Conservation (phyloP, 1,140 invertebrate genomes). For the Zaprionus gabonicus region DNA sequence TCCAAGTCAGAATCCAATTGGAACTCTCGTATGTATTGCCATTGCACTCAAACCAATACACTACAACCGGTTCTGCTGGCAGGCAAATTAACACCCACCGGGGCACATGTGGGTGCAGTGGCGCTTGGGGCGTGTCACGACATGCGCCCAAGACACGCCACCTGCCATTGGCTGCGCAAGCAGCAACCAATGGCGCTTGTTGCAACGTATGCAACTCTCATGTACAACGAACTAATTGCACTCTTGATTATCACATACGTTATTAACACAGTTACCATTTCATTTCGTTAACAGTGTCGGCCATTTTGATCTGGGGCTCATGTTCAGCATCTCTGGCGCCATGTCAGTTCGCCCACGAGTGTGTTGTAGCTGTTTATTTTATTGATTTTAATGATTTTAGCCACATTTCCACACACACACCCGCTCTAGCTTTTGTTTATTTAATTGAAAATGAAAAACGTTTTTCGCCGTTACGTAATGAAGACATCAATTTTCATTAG, state of each 20-base stretch:
- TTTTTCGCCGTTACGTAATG: constrained; percentile 54
- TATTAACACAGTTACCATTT: not conserved
- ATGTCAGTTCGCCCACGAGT: constrained; percentile 58
- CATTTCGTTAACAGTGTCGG: constrained; percentile 27
- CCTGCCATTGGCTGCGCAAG: constrained; percentile 17
- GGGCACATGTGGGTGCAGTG: constrained; percentile 46
- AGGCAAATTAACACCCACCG: constrained; percentile 51
- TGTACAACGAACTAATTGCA: constrained; percentile 23
- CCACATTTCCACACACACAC: constrained; percentile 53
- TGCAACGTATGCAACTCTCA: constrained; percentile 29
- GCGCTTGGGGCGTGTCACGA: constrained; percentile 39
- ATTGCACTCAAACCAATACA: constrained; percentile 25
- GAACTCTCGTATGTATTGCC: constrained; percentile 38
- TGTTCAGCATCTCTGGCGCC: constrained; percentile 51
- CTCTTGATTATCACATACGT: constrained; percentile 38
- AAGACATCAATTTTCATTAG: constrained; percentile 80
- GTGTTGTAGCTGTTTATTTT: constrained; percentile 68
- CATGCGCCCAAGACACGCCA: constrained; percentile 30
- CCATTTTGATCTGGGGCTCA: constrained; percentile 28
- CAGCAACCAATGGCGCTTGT: constrained; percentile 17
- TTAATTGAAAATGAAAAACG: constrained; percentile 11
- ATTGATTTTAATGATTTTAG: constrained; percentile 81
- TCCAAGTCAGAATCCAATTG: constrained; percentile 58
- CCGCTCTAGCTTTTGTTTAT: constrained; percentile 1
- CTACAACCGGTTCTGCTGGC: constrained; percentile 61